These are phyloP conservation scores for Pampus argenteus DNA, from an alignment of 2,797 vertebrate species.

Conservation along the genomic window DNA sequence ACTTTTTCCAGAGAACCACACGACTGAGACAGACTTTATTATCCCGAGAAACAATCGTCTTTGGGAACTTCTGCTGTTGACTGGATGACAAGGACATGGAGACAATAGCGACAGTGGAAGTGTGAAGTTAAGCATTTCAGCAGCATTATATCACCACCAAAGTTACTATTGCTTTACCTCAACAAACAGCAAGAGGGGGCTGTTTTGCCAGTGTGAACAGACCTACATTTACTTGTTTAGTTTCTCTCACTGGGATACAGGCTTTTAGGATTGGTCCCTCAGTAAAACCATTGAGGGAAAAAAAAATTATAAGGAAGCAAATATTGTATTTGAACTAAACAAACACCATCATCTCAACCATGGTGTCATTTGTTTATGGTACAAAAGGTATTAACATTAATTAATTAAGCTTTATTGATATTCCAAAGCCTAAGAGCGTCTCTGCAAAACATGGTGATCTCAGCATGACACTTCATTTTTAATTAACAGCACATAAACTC, in stretches of 20 bases:
- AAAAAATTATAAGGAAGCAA: neutral
- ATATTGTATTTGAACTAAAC: neutral
- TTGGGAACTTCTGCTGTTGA: constrained; percentile 44
- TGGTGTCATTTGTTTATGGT: neutral
- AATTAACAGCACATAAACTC: too few species aligned
- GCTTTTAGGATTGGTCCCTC: too few species aligned
- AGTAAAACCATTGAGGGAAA: neutral
- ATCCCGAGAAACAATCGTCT: constrained; percentile 44
- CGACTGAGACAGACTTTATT: constrained; percentile 13
- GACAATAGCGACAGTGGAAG: constrained; percentile 49
- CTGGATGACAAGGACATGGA: constrained; percentile 33
- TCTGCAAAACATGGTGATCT: neutral
- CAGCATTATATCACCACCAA: constrained; percentile 12
- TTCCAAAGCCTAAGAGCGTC: neutral
- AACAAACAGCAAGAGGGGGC: constrained; percentile 6
- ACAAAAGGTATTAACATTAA: neutral
- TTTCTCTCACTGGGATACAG: neutral
- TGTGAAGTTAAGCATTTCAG: constrained; percentile 19
- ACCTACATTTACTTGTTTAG: neutral
- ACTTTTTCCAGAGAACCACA: constrained; percentile 51
- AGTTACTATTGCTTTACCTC: neutral
- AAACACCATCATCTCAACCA: neutral
- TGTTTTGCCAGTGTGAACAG: constrained; percentile 3
- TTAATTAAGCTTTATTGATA: constrained; percentile 1
- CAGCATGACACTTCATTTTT: too few species aligned